Evolutionary conservation across 2,888 invertebrate genomes (phyloP), one percentile per base, ranked within the genome.

Genomic region (Latrodectus elegans): DNA sequence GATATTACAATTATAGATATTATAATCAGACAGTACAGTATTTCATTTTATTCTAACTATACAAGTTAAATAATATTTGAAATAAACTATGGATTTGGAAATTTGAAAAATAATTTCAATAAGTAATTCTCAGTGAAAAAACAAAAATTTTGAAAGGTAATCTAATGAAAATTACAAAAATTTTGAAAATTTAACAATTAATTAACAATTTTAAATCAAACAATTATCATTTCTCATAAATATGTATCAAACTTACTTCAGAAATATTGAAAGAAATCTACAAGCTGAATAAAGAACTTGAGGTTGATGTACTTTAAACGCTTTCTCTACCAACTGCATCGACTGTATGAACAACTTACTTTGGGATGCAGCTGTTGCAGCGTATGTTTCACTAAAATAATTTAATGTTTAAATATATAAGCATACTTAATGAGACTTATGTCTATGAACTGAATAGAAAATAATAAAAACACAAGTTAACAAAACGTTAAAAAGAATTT

Each of bases 231-330:
- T 22, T 22, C 22, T 22, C 1, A 22, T 22, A 22, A 22, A 22
- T 22, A 22, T 22, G 22, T 22, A 10, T 4, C 0, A 14, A 77
- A 12, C 78, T 83, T 83, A 88, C 88, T 71, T 88, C n/a, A 88
- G 14, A 26, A 88, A 38, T 71, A 17, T 26, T 38, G 15, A 64
- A n/a, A 83, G 74, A 51, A 82, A 83, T 75, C 88, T 88, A 80
- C 84, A 80, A 73, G 88, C 85, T 84, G 84, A 82, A 83, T 77
- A 52, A 14, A 73, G 51, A 11, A 89, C 89, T 78, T 52, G 52
- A 60, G 75, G 78, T n/a, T 53, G 65, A 9, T 74, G 73, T n/a
- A 83, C 55, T 74, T 75, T 88, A 49, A 71, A 78, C 3, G 70
- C 51, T 60, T 75, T 83, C 55, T 83, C 79, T 17, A 83, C 15